These are phyloP conservation scores for Puffinus mauretanicus DNA, from an alignment of 2,113 vertebrate species.

Conservation along the genomic window DNA sequence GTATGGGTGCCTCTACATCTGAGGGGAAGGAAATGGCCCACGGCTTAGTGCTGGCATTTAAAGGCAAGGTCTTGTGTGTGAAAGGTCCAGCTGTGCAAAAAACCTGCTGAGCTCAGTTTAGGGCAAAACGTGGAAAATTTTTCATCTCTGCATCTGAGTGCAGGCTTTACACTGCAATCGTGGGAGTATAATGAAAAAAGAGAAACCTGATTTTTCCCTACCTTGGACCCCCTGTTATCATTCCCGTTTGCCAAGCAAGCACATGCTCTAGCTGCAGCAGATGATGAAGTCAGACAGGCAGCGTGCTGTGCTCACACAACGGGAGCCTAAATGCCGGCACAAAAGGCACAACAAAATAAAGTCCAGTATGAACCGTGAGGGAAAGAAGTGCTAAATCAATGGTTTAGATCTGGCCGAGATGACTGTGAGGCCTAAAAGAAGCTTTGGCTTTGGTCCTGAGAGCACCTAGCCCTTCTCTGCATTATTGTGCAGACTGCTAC, in stretches of 20 bases:
- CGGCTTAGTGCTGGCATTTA: not conserved
- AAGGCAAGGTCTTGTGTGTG: not conserved
- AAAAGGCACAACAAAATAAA: not conserved
- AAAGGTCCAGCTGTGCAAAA: not conserved
- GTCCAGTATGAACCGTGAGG: not conserved
- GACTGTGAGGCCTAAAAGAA: not conserved
- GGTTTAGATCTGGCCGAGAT: not conserved
- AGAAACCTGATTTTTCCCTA: not conserved
- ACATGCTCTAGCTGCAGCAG: not conserved
- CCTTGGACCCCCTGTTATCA: not conserved
- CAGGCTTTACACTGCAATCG: not conserved
- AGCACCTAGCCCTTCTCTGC: not conserved
- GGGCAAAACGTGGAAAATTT: not conserved
- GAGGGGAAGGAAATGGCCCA: not conserved
- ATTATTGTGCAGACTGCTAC: not conserved
- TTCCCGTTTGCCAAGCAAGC: not conserved
- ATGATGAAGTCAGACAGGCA: not conserved
- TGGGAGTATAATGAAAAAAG: not conserved
- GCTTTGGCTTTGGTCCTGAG: not conserved
- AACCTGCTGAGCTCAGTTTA: not conserved
- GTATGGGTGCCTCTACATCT: not conserved
- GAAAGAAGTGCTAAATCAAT: not conserved
- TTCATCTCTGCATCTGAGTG: not conserved
- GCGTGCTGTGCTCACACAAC: accelerated
- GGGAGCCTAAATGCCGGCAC: not conserved